A percentile compares a stretch with the other conserved stretches of the same genome.
phyloP scores from a whole-genome alignment of 2,888 invertebrate species.

The Chamaedrilus cognettii region DNA sequence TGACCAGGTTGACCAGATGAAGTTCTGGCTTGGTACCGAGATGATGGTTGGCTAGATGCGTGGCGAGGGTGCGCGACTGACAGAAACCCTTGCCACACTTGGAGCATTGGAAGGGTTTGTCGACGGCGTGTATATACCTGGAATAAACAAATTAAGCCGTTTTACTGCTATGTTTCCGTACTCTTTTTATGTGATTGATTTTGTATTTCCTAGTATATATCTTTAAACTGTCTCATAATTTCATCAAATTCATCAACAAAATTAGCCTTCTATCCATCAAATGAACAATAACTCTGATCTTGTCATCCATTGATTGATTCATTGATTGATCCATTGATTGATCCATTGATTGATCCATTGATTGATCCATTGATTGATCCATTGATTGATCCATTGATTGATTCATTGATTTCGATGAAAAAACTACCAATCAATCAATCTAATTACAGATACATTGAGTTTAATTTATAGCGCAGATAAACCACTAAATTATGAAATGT shows the following conservation, averaged over 20 bases:
- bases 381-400: not conserved
- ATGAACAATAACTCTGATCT: not conserved
- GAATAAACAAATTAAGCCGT: conserved; percentile 51
- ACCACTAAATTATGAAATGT: too few species aligned
- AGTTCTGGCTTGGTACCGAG: not conserved
- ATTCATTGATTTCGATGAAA: not conserved
- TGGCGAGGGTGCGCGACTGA: conserved; percentile 94
- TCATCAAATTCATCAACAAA: too few species aligned
- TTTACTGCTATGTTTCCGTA: too few species aligned
- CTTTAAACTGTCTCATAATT: too few species aligned
- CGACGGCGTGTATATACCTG: conserved; percentile 98
- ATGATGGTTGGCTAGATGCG: conserved; percentile 65
- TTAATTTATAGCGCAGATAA: too few species aligned
- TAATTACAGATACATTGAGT: too few species aligned
- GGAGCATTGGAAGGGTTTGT: conserved; percentile 95
- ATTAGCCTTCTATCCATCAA: too few species aligned
- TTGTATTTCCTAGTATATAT: too few species aligned
- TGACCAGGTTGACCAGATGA: too few species aligned
- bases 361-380: not conserved
- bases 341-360: not conserved
- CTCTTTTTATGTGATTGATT: too few species aligned
- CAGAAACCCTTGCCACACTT: conserved; percentile 98
- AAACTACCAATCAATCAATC: too few species aligned
- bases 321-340: not conserved
- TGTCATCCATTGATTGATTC: not conserved